Evolutionary conservation across 1,140 invertebrate genomes (phyloP), one percentile per base, ranked within the genome.

Genomic region (Cheumatopsyche charites): DNA sequence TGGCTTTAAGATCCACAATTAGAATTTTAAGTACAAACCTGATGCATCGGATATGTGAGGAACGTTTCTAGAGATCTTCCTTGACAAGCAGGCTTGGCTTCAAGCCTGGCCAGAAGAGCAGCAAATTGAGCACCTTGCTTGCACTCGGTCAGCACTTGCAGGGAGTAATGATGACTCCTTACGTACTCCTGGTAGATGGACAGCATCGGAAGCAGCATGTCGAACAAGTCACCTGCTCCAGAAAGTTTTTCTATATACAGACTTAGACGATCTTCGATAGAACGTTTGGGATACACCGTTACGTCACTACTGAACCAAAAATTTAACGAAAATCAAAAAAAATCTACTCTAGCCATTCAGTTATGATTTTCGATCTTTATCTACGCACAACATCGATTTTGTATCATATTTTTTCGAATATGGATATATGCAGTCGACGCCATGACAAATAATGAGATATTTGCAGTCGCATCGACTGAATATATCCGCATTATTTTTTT

Each of bases 111-210:
- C 25, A 97, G 85, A n/a, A 97, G 84, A 5, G 88, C 88, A 4
- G 90, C 90, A 82, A 98, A 97, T 49, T 90, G 88, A 19, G 89
- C 84, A n/a, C 85, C 86, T 82, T 96, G 94, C 81, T 97, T 98
- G 80, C 95, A 97, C 81, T 97, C 94, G 0, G 95, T 95, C 47
- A 97, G 86, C 1, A 97, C 94, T 85, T 97, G 94, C n/a, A 97
- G 85, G 73, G 92, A 94, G 84, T 95, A 97, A 81, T 97, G 94
- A 81, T 97, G 95, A 81, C 96, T 97, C 49, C 95, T 82, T 9
- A 97, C 94, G 79, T 96, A 97, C 84, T 97, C 94, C 84, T 97
- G 94, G 84, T 97, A 97, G 80, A 97, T 97, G 77, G 90, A 92
- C 79, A 97, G 84, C 94, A 97, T 96, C 49, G 95, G 94, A 72